phyloP scores from a whole-genome alignment of 2,888 invertebrate species.

The Helleia helle region DNA sequence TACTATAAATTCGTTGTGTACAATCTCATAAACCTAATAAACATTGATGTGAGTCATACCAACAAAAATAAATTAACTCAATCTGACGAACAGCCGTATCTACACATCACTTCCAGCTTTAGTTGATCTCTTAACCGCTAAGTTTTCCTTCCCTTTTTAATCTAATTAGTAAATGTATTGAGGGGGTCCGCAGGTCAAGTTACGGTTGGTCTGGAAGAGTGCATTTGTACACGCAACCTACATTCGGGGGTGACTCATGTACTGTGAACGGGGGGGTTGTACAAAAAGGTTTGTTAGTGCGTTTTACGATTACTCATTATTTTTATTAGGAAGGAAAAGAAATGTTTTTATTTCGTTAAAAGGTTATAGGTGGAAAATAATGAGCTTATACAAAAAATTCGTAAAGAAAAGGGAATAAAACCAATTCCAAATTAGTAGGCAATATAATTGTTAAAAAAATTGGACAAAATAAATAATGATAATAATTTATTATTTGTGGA shows the following conservation, averaged over 20 bases:
- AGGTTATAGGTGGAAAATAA: too few relatives aligned
- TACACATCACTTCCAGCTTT: slow-evolving; percentile 25
- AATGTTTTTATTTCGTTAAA: not conserved
- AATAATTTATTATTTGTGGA: too few relatives aligned
- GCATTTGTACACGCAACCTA: slow-evolving; percentile 44
- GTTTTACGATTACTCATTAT: slow-evolving; percentile 10
- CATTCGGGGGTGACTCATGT: slow-evolving; percentile 36
- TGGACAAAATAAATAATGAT: too few relatives aligned
- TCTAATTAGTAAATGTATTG: slow-evolving; percentile 26
- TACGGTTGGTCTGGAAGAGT: slow-evolving; percentile 28
- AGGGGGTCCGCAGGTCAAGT: slow-evolving; percentile 34
- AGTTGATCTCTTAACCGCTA: slow-evolving; percentile 26
- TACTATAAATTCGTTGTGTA: too few relatives aligned
- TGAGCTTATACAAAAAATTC: too few relatives aligned
- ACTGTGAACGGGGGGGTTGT: slow-evolving; percentile 23
- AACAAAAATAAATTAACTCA: slow-evolving; percentile 21
- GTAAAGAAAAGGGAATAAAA: too few relatives aligned
- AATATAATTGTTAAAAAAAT: too few relatives aligned
- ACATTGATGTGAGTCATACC: slow-evolving; percentile 23
- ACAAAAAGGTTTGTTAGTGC: slow-evolving; percentile 24
- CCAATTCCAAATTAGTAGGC: too few relatives aligned
- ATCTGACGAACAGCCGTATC: too few relatives aligned
- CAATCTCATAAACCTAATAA: too few relatives aligned
- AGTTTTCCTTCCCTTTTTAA: slow-evolving; percentile 26
- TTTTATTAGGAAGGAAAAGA: not conserved